Conservation (phyloP, 2,113 vertebrate species). For the Hucho hucho region DNA sequence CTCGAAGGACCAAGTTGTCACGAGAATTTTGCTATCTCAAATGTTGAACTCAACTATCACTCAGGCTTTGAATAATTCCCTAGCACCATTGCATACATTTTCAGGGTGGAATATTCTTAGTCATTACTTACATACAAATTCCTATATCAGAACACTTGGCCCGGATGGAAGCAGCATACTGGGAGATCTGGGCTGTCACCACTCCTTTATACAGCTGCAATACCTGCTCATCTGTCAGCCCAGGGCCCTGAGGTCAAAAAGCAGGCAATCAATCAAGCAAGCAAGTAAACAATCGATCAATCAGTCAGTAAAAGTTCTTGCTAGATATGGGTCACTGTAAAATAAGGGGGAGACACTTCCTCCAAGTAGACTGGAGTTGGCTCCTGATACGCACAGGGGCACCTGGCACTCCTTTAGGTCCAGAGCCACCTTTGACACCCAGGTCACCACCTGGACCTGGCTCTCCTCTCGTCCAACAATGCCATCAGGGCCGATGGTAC, state of each 20-base stretch:
- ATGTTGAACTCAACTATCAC: too few relatives aligned
- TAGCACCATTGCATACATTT: too few relatives aligned
- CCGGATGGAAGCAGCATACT: constrained; percentile 71
- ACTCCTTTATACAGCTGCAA: constrained; percentile 73
- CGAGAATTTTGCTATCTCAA: too few relatives aligned
- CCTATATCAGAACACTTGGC: too few relatives aligned
- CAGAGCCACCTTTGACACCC: constrained; percentile 65
- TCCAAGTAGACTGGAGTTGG: not conserved
- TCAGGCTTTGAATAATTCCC: too few relatives aligned
- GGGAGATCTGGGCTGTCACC: constrained; percentile 71
- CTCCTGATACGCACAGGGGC: constrained; percentile 60
- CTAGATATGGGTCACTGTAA: not conserved
- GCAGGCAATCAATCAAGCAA: not conserved
- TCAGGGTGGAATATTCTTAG: too few relatives aligned
- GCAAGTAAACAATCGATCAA: not conserved
- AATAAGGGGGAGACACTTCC: not conserved
- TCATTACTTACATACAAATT: too few relatives aligned
- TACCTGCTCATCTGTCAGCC: constrained; percentile 74
- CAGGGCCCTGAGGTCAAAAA: constrained; percentile 66
- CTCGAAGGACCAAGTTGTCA: too few relatives aligned
- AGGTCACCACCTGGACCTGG: constrained; percentile 64
- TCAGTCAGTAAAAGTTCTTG: not conserved
- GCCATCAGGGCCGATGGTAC: constrained; percentile 58
- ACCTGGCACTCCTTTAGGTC: constrained; percentile 71
- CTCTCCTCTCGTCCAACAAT: constrained; percentile 64